Conservation (phyloP, 2,113 vertebrate species). For the Bubo scandiacus region DNA sequence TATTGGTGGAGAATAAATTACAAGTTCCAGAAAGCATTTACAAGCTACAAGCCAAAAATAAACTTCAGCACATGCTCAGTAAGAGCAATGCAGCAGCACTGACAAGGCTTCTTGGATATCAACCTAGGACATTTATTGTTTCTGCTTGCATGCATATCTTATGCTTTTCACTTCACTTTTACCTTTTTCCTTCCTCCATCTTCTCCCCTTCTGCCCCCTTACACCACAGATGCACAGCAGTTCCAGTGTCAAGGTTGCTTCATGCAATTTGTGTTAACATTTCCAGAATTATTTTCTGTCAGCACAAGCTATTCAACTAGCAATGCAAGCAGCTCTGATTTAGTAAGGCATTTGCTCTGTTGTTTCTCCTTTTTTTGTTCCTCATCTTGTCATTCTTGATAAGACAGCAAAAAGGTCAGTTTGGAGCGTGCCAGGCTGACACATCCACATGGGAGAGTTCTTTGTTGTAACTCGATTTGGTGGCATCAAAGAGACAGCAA, state of each 20-base stretch:
- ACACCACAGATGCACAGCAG: not conserved
- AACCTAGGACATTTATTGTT: not conserved
- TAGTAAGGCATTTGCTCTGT: not conserved
- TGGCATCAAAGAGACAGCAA: not conserved
- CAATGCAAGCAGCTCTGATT: not conserved
- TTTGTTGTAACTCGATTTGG: not conserved
- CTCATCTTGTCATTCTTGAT: not conserved
- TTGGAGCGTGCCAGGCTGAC: not conserved
- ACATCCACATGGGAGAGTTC: not conserved
- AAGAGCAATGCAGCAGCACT: not conserved
- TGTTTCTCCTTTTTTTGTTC: not conserved
- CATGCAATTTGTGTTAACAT: not conserved
- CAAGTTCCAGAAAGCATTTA: not conserved
- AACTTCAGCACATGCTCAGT: not conserved
- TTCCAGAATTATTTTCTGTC: conserved; percentile 7
- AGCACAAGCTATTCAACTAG: not conserved
- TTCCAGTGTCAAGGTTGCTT: not conserved
- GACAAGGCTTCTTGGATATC: not conserved
- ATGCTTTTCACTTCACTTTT: not conserved
- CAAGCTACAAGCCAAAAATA: conserved; percentile 1
- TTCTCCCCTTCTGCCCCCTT: not conserved
- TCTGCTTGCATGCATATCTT: not conserved
- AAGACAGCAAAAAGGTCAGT: not conserved
- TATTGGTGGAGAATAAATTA: not conserved
- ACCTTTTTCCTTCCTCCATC: not conserved